Conservation (phyloP, 2,113 vertebrate species). For the Thamnaconus septentrionalis region DNA sequence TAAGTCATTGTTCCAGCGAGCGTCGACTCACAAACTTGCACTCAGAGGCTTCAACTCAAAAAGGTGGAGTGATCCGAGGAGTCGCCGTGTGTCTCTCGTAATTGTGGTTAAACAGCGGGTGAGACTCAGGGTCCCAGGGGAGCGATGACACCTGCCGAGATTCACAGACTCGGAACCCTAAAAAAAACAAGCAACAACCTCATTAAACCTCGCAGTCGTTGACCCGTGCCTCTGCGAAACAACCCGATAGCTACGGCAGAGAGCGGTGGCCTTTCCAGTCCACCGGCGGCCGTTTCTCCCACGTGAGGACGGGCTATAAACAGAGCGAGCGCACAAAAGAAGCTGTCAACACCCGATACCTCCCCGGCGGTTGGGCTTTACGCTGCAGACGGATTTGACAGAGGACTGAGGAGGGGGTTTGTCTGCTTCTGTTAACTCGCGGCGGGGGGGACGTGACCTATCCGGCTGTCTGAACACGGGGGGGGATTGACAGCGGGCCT, state of each 20-base stretch:
- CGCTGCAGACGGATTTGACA: conserved; percentile 38
- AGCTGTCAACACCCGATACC: conserved; percentile 58
- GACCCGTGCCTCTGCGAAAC: conserved; percentile 54
- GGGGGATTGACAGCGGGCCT: no score
- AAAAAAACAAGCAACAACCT: no score
- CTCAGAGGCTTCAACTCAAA: no score
- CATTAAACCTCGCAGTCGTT: background rate
- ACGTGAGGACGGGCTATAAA: conserved; percentile 46
- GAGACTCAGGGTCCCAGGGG: conserved; percentile 1
- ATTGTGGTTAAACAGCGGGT: background rate
- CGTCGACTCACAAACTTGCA: no score
- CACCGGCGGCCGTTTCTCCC: conserved; percentile 33
- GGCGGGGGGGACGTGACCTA: background rate
- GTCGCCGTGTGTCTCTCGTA: no score
- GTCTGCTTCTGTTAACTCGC: conserved; percentile 21
- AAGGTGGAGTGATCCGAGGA: no score
- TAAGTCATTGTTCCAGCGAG: no score
- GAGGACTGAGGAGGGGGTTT: conserved; percentile 1
- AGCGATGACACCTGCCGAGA: conserved; percentile 20
- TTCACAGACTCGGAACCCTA: background rate
- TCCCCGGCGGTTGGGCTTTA: conserved; percentile 50
- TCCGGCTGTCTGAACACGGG: background rate
- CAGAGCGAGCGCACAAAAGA: conserved; percentile 51
- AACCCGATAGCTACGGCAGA: conserved; percentile 17
- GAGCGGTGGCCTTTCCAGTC: conserved; percentile 24